Evolutionary conservation across 2,888 invertebrate genomes (phyloP), one percentile per base, ranked within the genome.

Genomic region (Apotomis capreana): DNA sequence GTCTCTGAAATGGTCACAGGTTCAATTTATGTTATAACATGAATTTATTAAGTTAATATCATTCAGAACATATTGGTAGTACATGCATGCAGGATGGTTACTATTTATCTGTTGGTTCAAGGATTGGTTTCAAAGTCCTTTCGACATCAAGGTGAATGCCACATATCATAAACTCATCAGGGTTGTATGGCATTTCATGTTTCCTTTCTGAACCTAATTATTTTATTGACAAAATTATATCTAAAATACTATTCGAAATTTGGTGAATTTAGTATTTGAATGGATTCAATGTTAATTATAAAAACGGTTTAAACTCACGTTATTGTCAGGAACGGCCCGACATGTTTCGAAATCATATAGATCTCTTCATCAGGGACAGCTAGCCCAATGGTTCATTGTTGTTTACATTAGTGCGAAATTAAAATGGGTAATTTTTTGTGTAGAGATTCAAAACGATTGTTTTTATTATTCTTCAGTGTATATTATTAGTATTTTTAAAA

Each of bases 101-200:
- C 12, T 9, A 36, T 61, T 4, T 9, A 13, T 40, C 46, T 68
- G 54, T n/a, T 52, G 69, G 61, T 71, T 57, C 9, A 49, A 61
- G 37, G 51, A 57, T 68, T 54, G 57, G 26, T 55, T 61, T 49
- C 67, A 15, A 60, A 67, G 37, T 67, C 64, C 40, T 44, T n/a
- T 71, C 26, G 8, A 36, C 55, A 57, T 65, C 26, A 46, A 44
- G 65, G 55, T 65, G 65, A 54, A 3, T 44, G 64, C 44, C 64
- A 64, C 46, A 57, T 55, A n/a, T 65, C 54, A 65, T 46, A 57
- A 36, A 55, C 49, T 49, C 65, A 65, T 40, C 57, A 58, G 49
- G 61, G 65, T 37, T 37, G 61, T 71, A 57, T 67, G 67, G 62
- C 44, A 57, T 60, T 61, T 61, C 70, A 64, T 57, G 26, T 26